phyloP scores from a whole-genome alignment of 1,140 invertebrate species.

The Mylabris phalerata region DNA sequence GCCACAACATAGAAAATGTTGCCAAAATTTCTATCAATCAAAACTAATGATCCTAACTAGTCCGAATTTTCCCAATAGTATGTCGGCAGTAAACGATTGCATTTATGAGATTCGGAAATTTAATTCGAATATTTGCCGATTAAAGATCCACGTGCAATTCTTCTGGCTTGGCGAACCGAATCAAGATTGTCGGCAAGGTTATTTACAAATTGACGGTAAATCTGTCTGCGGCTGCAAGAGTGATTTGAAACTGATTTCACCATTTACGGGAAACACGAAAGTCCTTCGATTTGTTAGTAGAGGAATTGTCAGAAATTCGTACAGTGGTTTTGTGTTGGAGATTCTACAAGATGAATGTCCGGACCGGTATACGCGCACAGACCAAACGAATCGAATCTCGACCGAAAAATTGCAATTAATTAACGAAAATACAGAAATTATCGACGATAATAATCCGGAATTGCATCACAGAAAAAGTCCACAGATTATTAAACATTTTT shows the following conservation, averaged over 20 bases:
- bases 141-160: conserved; percentile 49
- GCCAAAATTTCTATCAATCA: conserved; percentile 45
- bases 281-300: conserved; percentile 37
- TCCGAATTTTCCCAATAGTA: conserved; percentile 49
- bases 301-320: conserved; percentile 14
- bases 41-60: conserved; percentile 47
- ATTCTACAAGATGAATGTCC: conserved; percentile 49
- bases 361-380: conserved; percentile 22
- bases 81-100: conserved; percentile 41
- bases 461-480: neutral
- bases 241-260: conserved; percentile 42
- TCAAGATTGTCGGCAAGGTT: conserved; percentile 43
- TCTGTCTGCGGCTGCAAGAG: conserved; percentile 51
- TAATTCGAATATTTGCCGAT: conserved; percentile 44
- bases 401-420: conserved; percentile 18
- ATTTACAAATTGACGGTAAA: conserved; percentile 49
- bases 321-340: conserved; percentile 49
- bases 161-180: conserved; percentile 46
- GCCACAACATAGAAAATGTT: conserved; percentile 15
- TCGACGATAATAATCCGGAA: conserved; percentile 4
- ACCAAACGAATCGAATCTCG: conserved; percentile 1
- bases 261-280: conserved; percentile 36
- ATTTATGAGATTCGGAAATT: conserved; percentile 45
- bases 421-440: conserved; percentile 20
- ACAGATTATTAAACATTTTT: conserved; percentile 27